Evolutionary conservation across 1,140 invertebrate genomes (phyloP).

Genomic region (Leptopilina boulardi): DNA sequence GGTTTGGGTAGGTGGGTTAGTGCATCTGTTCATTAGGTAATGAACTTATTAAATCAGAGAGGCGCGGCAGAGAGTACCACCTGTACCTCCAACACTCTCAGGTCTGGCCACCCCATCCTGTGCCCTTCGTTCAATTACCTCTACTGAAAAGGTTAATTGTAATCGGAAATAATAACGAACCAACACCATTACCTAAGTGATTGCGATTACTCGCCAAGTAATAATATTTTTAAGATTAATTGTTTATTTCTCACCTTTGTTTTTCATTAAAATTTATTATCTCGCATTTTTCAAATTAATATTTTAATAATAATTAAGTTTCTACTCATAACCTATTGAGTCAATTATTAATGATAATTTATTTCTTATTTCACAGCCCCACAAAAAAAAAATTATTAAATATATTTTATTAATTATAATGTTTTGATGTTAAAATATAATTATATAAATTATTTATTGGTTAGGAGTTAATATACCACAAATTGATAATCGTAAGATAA

Average conservation of each 20-base stretch:
- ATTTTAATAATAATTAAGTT: no score
- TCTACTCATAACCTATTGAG: no score
- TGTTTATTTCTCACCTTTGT: not conserved
- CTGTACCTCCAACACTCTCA: constrained; percentile 45
- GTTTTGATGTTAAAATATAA: no score
- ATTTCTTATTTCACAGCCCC: no score
- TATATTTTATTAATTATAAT: no score
- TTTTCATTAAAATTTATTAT: no score
- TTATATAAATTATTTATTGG: no score
- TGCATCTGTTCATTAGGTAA: constrained; percentile 74
- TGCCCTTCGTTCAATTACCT: constrained; percentile 61
- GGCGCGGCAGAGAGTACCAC: constrained; percentile 54
- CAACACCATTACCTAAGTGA: constrained; percentile 49
- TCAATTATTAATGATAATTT: no score
- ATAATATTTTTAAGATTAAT: constrained; percentile 37
- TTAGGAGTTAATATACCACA: no score
- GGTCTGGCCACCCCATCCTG: constrained; percentile 35
- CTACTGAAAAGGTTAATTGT: constrained; percentile 62
- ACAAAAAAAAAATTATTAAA: no score
- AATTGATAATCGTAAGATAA: no score
- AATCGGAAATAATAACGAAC: constrained; percentile 64
- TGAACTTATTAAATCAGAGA: constrained; percentile 73
- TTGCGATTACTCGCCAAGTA: constrained; percentile 46
- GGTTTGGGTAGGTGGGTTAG: constrained; percentile 38
- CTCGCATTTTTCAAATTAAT: no score